Evolutionary conservation across 2,888 invertebrate species (phyloP).

Genomic region (Harmothoe impar): DNA sequence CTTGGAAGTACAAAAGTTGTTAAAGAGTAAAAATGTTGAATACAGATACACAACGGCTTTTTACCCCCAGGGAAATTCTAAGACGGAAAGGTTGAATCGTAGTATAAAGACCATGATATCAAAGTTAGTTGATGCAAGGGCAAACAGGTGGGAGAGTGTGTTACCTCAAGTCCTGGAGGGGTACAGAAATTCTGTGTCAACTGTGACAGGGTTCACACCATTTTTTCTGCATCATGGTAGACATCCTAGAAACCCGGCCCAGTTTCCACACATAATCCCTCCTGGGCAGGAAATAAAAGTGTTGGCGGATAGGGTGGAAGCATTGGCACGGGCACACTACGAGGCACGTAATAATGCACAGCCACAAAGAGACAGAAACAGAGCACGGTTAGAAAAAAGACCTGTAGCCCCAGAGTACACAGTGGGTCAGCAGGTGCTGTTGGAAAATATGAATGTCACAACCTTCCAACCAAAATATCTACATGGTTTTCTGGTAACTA

Average conservation of each 20-base stretch:
- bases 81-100: conserved; percentile 3
- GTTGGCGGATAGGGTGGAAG: too few relatives aligned
- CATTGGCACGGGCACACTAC: background rate
- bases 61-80: too few relatives aligned
- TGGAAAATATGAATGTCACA: background rate
- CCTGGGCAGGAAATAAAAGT: background rate
- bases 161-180: background rate
- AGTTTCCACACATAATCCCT: too few relatives aligned
- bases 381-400: background rate
- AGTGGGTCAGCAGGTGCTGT: background rate
- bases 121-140: background rate
- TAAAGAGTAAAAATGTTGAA: background rate
- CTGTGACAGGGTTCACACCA: background rate
- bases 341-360: background rate
- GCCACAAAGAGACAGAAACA: background rate
- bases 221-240: background rate
- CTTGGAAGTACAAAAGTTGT: background rate
- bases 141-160: background rate
- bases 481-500: background rate
- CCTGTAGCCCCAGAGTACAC: background rate
- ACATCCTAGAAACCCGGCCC: background rate
- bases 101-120: background rate
- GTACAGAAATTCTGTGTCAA: background rate
- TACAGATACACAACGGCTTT: background rate
- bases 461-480: background rate